Conservation (phyloP, 1,140 invertebrate species). For the Mesaphorura yosii region DNA sequence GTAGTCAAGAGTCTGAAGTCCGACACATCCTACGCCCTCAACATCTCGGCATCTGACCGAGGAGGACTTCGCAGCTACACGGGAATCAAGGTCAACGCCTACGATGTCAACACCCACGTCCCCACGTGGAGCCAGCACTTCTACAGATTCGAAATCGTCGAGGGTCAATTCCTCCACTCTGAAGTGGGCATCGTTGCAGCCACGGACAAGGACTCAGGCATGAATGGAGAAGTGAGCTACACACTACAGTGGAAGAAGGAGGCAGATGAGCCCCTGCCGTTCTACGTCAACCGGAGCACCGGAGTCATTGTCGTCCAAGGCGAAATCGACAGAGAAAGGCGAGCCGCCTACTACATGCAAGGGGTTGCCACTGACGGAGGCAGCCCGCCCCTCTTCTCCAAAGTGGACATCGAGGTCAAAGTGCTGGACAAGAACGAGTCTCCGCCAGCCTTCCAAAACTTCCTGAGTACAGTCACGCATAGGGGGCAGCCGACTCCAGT, state of each 20-base stretch:
- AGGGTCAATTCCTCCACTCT: constrained; percentile 57
- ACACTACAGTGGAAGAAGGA: constrained; percentile 48
- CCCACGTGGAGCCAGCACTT: constrained; percentile 66
- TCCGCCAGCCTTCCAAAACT: constrained; percentile 56
- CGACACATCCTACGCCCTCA: constrained; percentile 63
- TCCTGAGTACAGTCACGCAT: constrained; percentile 38
- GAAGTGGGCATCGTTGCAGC: constrained; percentile 63
- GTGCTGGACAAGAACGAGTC: constrained; percentile 51
- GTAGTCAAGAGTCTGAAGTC: constrained; percentile 60
- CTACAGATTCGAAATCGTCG: constrained; percentile 70
- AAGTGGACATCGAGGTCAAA: constrained; percentile 64
- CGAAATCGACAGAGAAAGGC: constrained; percentile 62
- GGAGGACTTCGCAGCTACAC: constrained; percentile 57
- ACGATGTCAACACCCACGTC: constrained; percentile 61
- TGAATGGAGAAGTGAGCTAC: constrained; percentile 67
- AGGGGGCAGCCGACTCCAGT: constrained; percentile 43
- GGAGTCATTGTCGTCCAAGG: constrained; percentile 64
- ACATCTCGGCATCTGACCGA: constrained; percentile 61
- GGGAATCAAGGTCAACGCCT: constrained; percentile 51
- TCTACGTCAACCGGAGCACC: constrained; percentile 56
- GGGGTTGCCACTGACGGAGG: constrained; percentile 65
- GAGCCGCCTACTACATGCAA: constrained; percentile 56
- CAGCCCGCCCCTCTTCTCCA: constrained; percentile 47
- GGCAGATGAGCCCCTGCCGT: constrained; percentile 56
- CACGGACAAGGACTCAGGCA: constrained; percentile 55